Conservation (phyloP, 2,113 vertebrate genomes). For the Oryzias celebensis region DNA sequence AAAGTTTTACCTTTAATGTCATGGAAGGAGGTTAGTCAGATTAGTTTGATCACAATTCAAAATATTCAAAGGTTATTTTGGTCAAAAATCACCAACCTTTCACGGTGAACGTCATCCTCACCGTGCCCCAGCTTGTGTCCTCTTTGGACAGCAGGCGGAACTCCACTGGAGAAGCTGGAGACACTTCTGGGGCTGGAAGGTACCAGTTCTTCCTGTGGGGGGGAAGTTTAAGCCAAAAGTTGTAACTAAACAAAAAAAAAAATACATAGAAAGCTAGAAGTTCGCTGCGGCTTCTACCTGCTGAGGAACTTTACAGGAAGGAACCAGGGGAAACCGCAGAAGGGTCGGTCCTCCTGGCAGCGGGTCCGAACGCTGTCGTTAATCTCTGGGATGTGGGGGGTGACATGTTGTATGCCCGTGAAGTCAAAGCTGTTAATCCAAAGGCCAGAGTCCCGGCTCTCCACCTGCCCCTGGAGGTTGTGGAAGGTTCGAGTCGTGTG, state of each 20-base stretch:
- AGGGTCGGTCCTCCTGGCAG: conserved; percentile 83
- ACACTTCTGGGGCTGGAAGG: conserved; percentile 85
- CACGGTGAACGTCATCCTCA: conserved; percentile 86
- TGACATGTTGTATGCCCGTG: conserved; percentile 87
- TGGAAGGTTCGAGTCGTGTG: conserved; percentile 88
- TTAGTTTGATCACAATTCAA: too few species aligned
- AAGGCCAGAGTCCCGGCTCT: conserved; percentile 89
- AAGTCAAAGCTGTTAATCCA: conserved; percentile 98
- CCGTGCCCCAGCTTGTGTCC: conserved; percentile 78
- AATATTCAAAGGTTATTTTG: too few species aligned
- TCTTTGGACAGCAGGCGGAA: conserved; percentile 87
- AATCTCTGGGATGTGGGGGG: conserved; percentile 87
- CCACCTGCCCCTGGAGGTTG: conserved; percentile 81
- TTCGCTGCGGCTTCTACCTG: conserved; percentile 76
- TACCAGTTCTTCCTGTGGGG: conserved; percentile 92
- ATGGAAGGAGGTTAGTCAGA: too few species aligned
- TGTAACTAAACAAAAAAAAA: neutral
- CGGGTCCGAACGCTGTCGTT: conserved; percentile 85
- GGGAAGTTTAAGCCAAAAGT: neutral
- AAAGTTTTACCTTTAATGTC: too few species aligned
- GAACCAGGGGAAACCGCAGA: conserved; percentile 95
- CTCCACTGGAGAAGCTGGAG: conserved; percentile 77
- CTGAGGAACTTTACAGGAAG: conserved; percentile 91
- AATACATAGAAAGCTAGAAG: neutral
- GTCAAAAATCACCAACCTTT: conserved; percentile 73